Evolutionary conservation across 2,888 invertebrate species (phyloP).

Genomic region (Homarus gammarus): DNA sequence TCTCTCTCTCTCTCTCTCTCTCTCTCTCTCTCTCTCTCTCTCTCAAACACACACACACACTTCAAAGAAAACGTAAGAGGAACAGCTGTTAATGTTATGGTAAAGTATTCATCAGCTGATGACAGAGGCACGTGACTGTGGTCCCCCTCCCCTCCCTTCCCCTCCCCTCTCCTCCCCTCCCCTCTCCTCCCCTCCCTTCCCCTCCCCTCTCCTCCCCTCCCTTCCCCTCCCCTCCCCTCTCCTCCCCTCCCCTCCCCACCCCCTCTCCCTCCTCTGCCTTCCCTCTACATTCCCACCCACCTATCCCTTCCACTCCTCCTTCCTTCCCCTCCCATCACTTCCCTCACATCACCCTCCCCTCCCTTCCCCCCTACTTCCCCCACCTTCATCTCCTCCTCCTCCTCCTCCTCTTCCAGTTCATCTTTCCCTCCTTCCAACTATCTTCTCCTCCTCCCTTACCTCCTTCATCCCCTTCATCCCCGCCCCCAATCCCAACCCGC

Average conservation of each 20-base stretch:
- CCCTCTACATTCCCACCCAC: background rate
- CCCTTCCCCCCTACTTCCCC: background rate
- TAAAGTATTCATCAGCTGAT: conserved; percentile 5
- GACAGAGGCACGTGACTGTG: background rate
- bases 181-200: background rate
- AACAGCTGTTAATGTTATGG: background rate
- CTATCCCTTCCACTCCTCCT: background rate
- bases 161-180: background rate
- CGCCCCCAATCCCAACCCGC: no score
- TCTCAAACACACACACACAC: background rate
- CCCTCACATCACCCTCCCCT: background rate
- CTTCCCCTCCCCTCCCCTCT: no score
- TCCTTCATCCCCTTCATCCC: no score
- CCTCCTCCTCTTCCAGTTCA: background rate
- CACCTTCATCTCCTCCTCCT: background rate
- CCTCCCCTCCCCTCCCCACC: conserved; percentile 2
- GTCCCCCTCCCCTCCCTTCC: background rate
- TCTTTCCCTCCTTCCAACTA: no score
- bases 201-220: background rate
- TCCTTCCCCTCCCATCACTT: background rate
- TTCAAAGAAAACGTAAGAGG: background rate
- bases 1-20: conserved; percentile 12
- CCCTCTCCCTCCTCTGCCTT: background rate
- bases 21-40: background rate
- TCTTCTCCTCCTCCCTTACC: no score